Evolutionary conservation across 1,140 invertebrate genomes (phyloP).

Genomic region (Pteromalus puparum): DNA sequence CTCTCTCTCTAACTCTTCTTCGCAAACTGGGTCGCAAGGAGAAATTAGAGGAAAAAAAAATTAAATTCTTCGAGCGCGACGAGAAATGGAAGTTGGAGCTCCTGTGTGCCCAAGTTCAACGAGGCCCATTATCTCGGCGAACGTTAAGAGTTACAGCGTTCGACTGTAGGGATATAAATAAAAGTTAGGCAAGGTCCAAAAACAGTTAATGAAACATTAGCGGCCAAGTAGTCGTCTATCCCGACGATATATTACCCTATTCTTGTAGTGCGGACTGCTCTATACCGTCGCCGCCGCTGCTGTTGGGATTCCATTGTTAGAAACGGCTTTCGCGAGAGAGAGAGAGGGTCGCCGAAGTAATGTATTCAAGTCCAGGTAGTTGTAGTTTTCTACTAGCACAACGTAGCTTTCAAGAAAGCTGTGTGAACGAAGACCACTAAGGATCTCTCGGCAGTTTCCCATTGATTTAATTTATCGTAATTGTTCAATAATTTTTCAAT

Average conservation of each 20-base stretch:
- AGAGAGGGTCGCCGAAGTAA: no score
- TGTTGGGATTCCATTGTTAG: constrained; percentile 16
- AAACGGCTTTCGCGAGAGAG: not conserved
- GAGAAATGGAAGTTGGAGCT: constrained; percentile 17
- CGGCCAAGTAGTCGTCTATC: constrained; percentile 19
- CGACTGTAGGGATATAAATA: constrained; percentile 24
- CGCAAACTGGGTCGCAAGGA: not conserved
- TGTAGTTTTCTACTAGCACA: no score
- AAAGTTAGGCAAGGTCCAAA: constrained; percentile 42
- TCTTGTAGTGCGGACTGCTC: not conserved
- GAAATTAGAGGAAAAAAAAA: constrained; percentile 1
- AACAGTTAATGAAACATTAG: constrained; percentile 51
- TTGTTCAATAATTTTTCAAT: no score
- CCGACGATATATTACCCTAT: constrained; percentile 42
- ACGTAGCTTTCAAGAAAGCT: no score
- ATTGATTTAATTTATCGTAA: no score
- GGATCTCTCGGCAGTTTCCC: no score
- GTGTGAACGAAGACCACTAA: no score
- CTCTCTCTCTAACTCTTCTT: no score
- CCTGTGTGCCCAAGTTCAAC: constrained; percentile 6
- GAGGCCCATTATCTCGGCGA: constrained; percentile 40
- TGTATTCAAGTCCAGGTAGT: no score
- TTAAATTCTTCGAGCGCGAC: constrained; percentile 5
- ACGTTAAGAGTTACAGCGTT: constrained; percentile 33
- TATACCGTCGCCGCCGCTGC: not conserved